Conservation (phyloP, 2,888 invertebrate genomes). For the Sphinx pinastri region DNA sequence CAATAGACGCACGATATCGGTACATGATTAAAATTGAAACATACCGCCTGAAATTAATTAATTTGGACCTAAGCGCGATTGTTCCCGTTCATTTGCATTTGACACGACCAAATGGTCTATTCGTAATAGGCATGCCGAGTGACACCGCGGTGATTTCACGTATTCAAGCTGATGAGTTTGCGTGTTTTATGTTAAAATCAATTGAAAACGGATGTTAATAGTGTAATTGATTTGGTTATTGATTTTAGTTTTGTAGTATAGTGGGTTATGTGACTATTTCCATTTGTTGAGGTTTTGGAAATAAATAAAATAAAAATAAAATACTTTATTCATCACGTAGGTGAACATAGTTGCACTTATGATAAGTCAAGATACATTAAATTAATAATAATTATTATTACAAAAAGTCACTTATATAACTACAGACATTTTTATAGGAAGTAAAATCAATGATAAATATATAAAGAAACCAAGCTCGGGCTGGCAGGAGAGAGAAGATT, state of each 20-base stretch:
- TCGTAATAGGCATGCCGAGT: constrained; percentile 38
- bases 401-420: too few relatives aligned
- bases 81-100: constrained; percentile 49
- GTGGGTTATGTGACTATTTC: too few relatives aligned
- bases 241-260: neutral
- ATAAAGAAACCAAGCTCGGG: too few relatives aligned
- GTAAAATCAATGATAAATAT: too few relatives aligned
- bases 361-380: too few relatives aligned
- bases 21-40: constrained; percentile 40
- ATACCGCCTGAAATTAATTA: constrained; percentile 46
- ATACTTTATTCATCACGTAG: too few relatives aligned
- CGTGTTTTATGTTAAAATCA: neutral
- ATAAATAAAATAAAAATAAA: too few relatives aligned
- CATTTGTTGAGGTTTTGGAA: too few relatives aligned
- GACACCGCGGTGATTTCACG: constrained; percentile 12
- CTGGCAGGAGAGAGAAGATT: too few relatives aligned
- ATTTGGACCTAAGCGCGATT: constrained; percentile 42
- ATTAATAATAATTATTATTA: too few relatives aligned
- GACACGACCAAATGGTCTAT: constrained; percentile 39
- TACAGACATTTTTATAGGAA: too few relatives aligned
- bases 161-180: neutral
- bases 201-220: neutral
- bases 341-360: too few relatives aligned
- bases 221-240: neutral
- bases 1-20: constrained; percentile 17